A percentile compares a stretch with the other conserved stretches of the same genome.
These are phyloP conservation scores for Hydractinia symbiolongicarpus DNA, from an alignment of 30 jellyfish, hydroid and myxozoan species.

Conservation along the genomic window DNA sequence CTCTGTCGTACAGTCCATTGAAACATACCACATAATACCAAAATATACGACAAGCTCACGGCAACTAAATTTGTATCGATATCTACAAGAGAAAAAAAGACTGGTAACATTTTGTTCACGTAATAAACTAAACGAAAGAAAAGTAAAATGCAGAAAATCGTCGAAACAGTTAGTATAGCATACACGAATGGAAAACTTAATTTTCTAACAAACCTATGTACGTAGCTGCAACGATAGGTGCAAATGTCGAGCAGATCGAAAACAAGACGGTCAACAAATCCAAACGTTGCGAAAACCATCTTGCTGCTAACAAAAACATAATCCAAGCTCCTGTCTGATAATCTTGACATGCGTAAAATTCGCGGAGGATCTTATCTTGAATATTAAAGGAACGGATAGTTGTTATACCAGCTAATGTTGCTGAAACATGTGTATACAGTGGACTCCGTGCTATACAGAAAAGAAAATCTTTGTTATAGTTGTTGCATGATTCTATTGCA, in stretches of 20 bases:
- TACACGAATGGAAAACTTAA: too few species aligned
- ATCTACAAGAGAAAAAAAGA: neutral
- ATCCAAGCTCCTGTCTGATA: conserved; percentile 64
- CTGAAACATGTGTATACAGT: conserved; percentile 56
- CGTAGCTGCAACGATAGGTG: conserved; percentile 43
- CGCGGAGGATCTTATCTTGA: conserved; percentile 30
- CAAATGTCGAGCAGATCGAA: conserved; percentile 17
- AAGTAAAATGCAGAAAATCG: too few species aligned
- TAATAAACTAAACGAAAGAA: too few species aligned
- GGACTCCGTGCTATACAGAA: conserved; percentile 83
- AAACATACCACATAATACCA: conserved; percentile 48
- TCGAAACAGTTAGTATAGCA: too few species aligned
- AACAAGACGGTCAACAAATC: conserved; percentile 38
- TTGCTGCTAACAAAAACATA: conserved; percentile 24
- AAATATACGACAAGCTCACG: conserved; percentile 43
- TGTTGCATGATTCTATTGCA: too few species aligned
- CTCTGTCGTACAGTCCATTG: conserved; percentile 83
- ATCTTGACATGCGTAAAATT: conserved; percentile 56
- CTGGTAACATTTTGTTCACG: too few species aligned
- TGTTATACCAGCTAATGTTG: conserved; percentile 62
- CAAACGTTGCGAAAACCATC: conserved; percentile 69
- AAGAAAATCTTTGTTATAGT: too few species aligned
- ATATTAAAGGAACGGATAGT: conserved; percentile 47
- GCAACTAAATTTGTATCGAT: conserved; percentile 54
- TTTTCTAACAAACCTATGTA: conserved; percentile 38